A percentile compares a stretch with the other conserved stretches of the same genome.
Evolutionary conservation across 1,140 invertebrate species (phyloP).

Genomic region (Condylostylus longicornis): DNA sequence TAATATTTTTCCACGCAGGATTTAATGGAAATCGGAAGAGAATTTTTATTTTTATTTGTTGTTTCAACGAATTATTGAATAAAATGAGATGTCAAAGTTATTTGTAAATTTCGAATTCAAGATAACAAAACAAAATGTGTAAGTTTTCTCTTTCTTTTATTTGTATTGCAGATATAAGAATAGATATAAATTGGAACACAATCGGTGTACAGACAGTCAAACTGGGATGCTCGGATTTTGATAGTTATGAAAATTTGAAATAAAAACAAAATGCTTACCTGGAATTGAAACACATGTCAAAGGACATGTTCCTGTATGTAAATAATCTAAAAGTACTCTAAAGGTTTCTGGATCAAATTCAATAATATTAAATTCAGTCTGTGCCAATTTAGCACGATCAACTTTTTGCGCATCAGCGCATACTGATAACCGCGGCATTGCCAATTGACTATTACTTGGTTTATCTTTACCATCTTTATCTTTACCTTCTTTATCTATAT

Average conservation of each 20-base stretch:
- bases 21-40: too few relatives aligned
- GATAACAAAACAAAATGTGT: neutral
- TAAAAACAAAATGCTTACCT: slow-evolving; percentile 31
- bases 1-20: too few relatives aligned
- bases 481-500: slow-evolving; percentile 53
- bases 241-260: too few relatives aligned
- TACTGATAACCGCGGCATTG: slow-evolving; percentile 74
- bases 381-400: slow-evolving; percentile 74
- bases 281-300: slow-evolving; percentile 83
- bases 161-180: too few relatives aligned
- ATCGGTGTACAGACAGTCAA: too few relatives aligned
- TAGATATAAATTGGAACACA: too few relatives aligned
- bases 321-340: slow-evolving; percentile 73
- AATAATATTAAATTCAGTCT: slow-evolving; percentile 90
- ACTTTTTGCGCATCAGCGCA: slow-evolving; percentile 89
- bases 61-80: too few relatives aligned
- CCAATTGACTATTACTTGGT: slow-evolving; percentile 49
- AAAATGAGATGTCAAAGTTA: too few relatives aligned
- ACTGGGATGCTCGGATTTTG: too few relatives aligned
- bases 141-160: too few relatives aligned
- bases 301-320: slow-evolving; percentile 83
- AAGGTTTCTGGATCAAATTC: slow-evolving; percentile 92
- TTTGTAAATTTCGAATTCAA: too few relatives aligned
- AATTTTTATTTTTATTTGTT: too few relatives aligned
- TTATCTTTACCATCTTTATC: slow-evolving; percentile 66